These are phyloP conservation scores for Marmota monax DNA, from an alignment of 2,113 vertebrate genomes.

Conservation along the genomic window DNA sequence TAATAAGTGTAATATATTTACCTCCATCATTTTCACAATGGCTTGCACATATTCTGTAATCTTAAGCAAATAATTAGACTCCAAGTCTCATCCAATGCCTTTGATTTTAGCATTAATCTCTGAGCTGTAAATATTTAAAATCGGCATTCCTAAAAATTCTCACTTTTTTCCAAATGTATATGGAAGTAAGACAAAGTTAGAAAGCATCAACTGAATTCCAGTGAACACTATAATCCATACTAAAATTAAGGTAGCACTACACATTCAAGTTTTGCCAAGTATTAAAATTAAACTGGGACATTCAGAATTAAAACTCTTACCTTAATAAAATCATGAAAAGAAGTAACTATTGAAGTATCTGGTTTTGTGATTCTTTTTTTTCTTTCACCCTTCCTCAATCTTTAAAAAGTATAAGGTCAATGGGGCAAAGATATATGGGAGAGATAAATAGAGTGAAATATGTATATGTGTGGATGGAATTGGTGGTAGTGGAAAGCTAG, in stretches of 20 bases:
- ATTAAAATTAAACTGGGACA: not conserved
- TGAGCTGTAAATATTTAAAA: not conserved
- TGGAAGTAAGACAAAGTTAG: not conserved
- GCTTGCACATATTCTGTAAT: not conserved
- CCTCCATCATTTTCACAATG: not conserved
- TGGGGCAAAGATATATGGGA: not conserved
- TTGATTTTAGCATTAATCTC: not conserved
- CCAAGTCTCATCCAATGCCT: not conserved
- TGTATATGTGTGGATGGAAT: not conserved
- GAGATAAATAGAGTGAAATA: not conserved
- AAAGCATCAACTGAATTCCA: not conserved
- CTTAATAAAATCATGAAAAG: not conserved
- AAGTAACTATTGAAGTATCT: not conserved
- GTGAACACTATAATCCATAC: not conserved
- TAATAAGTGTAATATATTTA: not conserved
- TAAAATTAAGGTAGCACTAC: not conserved
- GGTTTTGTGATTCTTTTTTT: not conserved
- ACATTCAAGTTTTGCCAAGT: not conserved
- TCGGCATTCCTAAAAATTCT: not conserved
- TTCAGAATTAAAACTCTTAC: not conserved
- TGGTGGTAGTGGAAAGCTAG: not conserved
- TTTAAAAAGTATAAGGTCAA: not conserved
- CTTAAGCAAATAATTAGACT: not conserved
- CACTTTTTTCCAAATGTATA: not conserved
- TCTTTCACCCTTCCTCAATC: not conserved